Evolutionary conservation across 2,888 invertebrate genomes (phyloP), one percentile per base, ranked within the genome.

Genomic region (Micoletzkya japonica): DNA sequence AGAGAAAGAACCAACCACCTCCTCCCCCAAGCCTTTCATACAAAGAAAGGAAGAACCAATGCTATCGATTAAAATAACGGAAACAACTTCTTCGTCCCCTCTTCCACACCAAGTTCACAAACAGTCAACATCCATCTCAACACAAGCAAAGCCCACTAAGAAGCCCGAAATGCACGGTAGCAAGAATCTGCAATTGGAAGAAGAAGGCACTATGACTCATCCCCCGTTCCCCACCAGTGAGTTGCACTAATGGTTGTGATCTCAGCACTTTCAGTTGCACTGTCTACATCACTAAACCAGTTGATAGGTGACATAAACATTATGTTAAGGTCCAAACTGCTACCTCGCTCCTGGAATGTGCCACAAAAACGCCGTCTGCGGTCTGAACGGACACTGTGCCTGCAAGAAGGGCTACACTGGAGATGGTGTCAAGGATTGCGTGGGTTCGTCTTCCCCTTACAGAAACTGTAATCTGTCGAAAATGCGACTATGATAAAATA

Each of bases 361-460:
- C 68, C 78, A 81, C 56, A 44, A 54, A 26, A 70, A 81, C 30
- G 81, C 80, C 2, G 58, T 54, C 20, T 81, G 81, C 56, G 70
- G 36, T 14, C 70, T 72, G 30, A 76, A 76, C 71, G 80, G 78
- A 26, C 63, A 52, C 0, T 82, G 81, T 68, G 72, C 71, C 20
- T 82, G 82, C 56, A 72, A 74, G 7, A 70, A 74, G 32, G 82
- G 81, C 39, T 82, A 77, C 71, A 73, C 76, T 39, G 82, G 82
- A 49, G 79, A 82, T 54, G 82, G 82, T 44, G 61, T 79, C n/a
- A 73, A 66, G n/a, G 58, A 60, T 14, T 80, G 80, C 59, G 58
- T 72, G 24, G 58, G 71, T 67, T 34, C 20, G 58, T 36, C 20
- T 20, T 63, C 49, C 10, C 44, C 20, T 44, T 14, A 20, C 10